A percentile compares a stretch with the other conserved stretches of the same genome.
phyloP scores from a whole-genome alignment of 2,888 invertebrate genomes.

The Caenorhabditis parvicauda region DNA sequence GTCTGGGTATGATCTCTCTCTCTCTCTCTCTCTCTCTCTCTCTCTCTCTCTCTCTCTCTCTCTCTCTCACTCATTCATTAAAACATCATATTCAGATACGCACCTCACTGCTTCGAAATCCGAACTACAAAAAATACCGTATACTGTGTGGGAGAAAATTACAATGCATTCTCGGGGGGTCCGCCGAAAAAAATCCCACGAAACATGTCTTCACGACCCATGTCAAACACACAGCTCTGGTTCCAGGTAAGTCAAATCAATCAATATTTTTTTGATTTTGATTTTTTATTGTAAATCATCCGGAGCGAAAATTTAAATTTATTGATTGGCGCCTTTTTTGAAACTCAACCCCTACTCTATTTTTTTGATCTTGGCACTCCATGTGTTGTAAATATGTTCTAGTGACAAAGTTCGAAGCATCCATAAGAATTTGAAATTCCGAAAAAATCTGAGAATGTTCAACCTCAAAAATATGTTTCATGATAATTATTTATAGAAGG shows the following conservation, averaged over 20 bases:
- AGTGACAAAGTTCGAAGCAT: no score
- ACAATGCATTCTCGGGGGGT: slow-evolving; percentile 42
- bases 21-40: background rate
- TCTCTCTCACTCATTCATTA: background rate
- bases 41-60: background rate
- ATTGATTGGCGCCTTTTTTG: no score
- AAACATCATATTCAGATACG: slow-evolving; percentile 33
- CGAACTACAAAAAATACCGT: slow-evolving; percentile 50
- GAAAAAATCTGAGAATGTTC: no score
- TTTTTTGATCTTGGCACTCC: no score
- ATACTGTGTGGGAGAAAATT: slow-evolving; percentile 62
- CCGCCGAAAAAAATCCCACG: slow-evolving; percentile 43
- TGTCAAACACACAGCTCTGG: slow-evolving; percentile 49
- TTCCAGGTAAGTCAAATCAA: slow-evolving; percentile 50
- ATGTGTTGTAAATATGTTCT: no score
- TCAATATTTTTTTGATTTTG: no score
- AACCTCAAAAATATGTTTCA: no score
- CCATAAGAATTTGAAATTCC: no score
- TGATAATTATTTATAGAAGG: no score
- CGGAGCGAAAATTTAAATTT: no score
- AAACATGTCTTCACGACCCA: slow-evolving; percentile 32
- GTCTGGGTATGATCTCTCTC: slow-evolving; percentile 14
- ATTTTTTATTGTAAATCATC: no score
- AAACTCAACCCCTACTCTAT: no score
- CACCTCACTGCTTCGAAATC: slow-evolving; percentile 63